These are phyloP conservation scores for Eutolmus rufibarbis DNA, from an alignment of 2,888 invertebrate genomes.

Conservation along the genomic window DNA sequence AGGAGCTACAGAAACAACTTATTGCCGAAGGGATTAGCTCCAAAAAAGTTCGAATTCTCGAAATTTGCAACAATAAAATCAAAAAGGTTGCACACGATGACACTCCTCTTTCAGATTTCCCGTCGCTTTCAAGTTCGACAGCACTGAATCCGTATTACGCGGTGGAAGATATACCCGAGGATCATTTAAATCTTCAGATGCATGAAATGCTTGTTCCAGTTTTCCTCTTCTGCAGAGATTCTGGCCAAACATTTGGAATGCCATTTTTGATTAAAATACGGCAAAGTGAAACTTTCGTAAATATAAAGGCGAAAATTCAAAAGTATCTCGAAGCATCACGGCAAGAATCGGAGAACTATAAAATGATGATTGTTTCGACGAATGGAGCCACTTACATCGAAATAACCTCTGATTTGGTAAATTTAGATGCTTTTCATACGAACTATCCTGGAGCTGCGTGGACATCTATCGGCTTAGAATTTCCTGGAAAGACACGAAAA, in stretches of 20 bases:
- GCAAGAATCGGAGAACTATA: not conserved
- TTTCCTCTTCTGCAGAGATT: slow-evolving; percentile 96
- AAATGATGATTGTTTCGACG: not conserved
- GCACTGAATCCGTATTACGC: slow-evolving; percentile 63
- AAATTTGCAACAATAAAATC: slow-evolving; percentile 79
- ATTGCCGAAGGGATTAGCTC: slow-evolving; percentile 87
- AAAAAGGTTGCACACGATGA: slow-evolving; percentile 75
- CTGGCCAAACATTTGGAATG: slow-evolving; percentile 90
- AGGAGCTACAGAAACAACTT: slow-evolving; percentile 92
- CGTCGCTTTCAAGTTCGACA: not conserved
- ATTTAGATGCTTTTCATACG: not conserved
- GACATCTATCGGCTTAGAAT: not conserved
- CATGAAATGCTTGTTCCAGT: slow-evolving; percentile 93
- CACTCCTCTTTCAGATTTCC: slow-evolving; percentile 68
- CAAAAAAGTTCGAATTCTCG: slow-evolving; percentile 83
- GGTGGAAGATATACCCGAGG: slow-evolving; percentile 93
- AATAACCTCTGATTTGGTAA: not conserved
- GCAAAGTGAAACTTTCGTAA: slow-evolving; percentile 87
- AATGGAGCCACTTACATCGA: not conserved
- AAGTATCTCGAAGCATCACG: not conserved
- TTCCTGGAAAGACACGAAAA: not conserved
- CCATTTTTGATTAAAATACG: slow-evolving; percentile 91
- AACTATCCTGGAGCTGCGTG: not conserved
- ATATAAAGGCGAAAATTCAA: slow-evolving; percentile 84
- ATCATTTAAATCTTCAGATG: slow-evolving; percentile 80